Evolutionary conservation across 23 tunicate genomes (phyloP), one percentile per base, ranked within the genome.

Genomic region (Phallusia fumigata): DNA sequence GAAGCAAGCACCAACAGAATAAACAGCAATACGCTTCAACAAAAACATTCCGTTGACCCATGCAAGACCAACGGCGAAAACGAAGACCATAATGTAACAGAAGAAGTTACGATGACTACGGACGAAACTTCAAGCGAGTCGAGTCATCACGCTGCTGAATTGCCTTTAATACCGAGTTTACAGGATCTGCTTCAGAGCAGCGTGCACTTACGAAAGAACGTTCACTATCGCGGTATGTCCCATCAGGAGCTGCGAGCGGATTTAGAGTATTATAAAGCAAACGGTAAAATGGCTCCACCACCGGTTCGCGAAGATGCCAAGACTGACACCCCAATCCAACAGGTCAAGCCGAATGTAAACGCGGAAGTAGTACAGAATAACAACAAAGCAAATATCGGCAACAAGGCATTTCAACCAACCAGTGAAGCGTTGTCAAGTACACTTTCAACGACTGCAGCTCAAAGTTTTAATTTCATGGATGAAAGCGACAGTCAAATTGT

Each of bases 201-300:
- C 28, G 5, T 58, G 26, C 69, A 58, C 69, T 16, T 58, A 16
- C 69, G 69, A 22, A 22, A 58, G 28, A 58, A 58, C 69, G 28
- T 58, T 24, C 69, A 58, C 16, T 58, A 21, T 22, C 69, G 28
- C 26, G 3, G 5, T 21, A 58, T 58, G 69, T 21, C 28, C 11
- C 28, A 22, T 16, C 5, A 6, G 26, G 69, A 58, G 16, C 28
- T 58, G 15, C 26, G 1, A 58, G 69, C 69, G 26, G 69, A 58
- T 58, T 58, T 58, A 21, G 69, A 22, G 69, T 58, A 58, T 58
- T 58, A 6, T 16, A 24, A 21, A 21, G 16, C 8, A 24, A 11
- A 58, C 69, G 69, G 69, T 58, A 16, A 58, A 58, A 21, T 58
- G 28, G 69, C 69, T 58, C 69, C 69, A 58, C 69, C 69, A 24